These are phyloP conservation scores for Dryadula phaetusa DNA, from an alignment of 2,888 invertebrate genomes.

Conservation along the genomic window DNA sequence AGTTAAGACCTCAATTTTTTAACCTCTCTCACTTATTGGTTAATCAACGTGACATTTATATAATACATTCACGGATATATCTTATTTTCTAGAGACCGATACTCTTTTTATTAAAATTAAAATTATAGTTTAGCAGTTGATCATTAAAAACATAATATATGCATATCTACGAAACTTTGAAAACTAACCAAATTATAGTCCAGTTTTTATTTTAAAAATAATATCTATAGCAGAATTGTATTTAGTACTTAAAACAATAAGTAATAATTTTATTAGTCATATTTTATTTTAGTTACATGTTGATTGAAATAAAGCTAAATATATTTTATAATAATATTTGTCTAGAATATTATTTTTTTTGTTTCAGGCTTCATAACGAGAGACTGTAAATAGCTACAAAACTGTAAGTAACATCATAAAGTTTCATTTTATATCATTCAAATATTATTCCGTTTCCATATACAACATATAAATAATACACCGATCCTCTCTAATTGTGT, in stretches of 20 bases:
- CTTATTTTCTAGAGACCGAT: not conserved
- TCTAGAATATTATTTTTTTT: constrained; percentile 44
- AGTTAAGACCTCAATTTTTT: constrained; percentile 81
- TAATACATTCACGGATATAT: constrained; percentile 53
- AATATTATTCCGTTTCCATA: constrained; percentile 32
- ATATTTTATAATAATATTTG: not conserved
- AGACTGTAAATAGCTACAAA: constrained; percentile 56
- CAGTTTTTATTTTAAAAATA: not conserved
- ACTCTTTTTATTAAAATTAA: not conserved
- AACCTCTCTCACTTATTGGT: constrained; percentile 81
- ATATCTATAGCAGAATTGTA: not conserved
- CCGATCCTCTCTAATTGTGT: constrained; percentile 60
- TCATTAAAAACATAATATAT: not conserved
- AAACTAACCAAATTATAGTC: too few species aligned
- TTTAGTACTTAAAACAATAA: not conserved
- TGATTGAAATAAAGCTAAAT: not conserved
- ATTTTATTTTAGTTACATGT: not conserved
- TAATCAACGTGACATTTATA: constrained; percentile 79
- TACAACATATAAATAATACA: constrained; percentile 36
- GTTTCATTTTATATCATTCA: constrained; percentile 15
- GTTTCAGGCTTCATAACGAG: constrained; percentile 59
- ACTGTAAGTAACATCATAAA: constrained; percentile 63
- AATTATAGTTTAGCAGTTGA: not conserved
- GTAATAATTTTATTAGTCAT: not conserved
- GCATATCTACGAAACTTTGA: too few species aligned